Conservation (phyloP, 2,113 vertebrate genomes). For the Steatornis caripensis region DNA sequence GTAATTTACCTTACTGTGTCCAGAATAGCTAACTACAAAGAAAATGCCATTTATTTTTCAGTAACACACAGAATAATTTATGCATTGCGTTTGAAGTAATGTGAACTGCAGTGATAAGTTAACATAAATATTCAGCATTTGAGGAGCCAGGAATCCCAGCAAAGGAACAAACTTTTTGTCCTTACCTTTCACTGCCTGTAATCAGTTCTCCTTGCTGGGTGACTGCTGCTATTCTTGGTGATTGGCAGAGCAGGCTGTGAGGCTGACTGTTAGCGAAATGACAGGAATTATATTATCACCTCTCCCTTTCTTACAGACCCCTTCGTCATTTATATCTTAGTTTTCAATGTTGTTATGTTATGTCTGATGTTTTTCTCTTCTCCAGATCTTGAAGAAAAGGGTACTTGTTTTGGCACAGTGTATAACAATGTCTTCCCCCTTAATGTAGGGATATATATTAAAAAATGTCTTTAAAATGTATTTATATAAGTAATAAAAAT, state of each 20-base stretch:
- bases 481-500: background rate
- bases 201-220: background rate
- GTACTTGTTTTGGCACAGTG: background rate
- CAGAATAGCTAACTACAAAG: background rate
- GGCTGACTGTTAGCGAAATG: conserved; percentile 23
- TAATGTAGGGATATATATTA: background rate
- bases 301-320: background rate
- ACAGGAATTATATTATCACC: background rate
- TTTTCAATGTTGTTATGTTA: conserved; percentile 3
- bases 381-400: background rate
- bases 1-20: background rate
- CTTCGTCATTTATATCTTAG: background rate
- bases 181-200: conserved; percentile 8
- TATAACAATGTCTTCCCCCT: background rate
- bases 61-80: background rate
- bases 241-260: conserved; percentile 26
- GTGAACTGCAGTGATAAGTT: background rate
- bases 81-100: background rate
- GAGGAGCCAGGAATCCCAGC: background rate
- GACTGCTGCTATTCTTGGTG: conserved; percentile 33
- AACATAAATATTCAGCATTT: conserved; percentile 23
- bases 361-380: background rate
- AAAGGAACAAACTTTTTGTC: conserved; percentile 9
- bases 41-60: conserved; percentile 25
- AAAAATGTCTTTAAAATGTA: background rate